These are phyloP conservation scores for Eilema griseolum DNA, from an alignment of 2,888 invertebrate genomes.

Conservation along the genomic window DNA sequence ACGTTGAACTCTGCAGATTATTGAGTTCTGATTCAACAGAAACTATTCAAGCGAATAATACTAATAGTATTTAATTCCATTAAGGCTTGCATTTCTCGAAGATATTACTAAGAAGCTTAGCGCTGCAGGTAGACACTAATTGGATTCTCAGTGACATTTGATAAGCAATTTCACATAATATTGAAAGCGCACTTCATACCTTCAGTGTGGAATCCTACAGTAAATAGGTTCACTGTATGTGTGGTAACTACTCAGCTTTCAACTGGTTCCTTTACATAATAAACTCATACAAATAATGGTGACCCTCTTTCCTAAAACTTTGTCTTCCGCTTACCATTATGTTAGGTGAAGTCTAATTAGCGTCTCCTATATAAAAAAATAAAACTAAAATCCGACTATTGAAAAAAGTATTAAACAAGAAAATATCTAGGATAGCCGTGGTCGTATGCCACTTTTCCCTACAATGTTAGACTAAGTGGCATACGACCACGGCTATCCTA, in stretches of 20 bases:
- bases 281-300: too few species aligned
- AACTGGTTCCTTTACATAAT: not conserved
- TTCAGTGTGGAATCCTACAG: not conserved
- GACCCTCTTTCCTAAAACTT: too few species aligned
- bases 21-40: not conserved
- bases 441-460: too few species aligned
- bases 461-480: too few species aligned
- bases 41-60: not conserved
- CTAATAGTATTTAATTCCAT: not conserved
- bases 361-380: too few species aligned
- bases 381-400: too few species aligned
- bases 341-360: too few species aligned
- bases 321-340: too few species aligned
- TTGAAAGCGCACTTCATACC: too few species aligned
- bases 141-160: conserved; percentile 1
- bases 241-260: not conserved
- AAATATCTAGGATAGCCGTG: too few species aligned
- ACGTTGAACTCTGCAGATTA: not conserved
- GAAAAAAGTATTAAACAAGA: too few species aligned
- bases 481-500: too few species aligned
- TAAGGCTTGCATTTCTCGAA: not conserved
- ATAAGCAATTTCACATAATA: not conserved
- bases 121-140: not conserved
- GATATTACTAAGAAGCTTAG: not conserved
- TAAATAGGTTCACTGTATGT: not conserved